A percentile compares a stretch with the other conserved stretches of the same genome.
Evolutionary conservation across 2,888 invertebrate genomes (phyloP).

Genomic region (Chrysolina haemoptera): DNA sequence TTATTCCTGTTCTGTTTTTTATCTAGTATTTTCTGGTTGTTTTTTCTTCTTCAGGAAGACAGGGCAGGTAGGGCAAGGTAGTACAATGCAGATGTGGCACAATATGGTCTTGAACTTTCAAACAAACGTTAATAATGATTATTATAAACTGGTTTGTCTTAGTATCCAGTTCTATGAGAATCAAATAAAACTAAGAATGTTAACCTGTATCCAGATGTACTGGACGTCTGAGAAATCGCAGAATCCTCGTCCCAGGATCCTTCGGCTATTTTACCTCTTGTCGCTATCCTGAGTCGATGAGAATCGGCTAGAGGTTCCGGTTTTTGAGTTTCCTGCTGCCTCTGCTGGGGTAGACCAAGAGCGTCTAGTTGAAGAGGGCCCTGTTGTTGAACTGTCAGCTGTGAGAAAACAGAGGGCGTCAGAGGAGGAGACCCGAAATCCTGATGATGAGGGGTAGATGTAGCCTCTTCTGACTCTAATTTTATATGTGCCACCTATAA

Average conservation of each 20-base stretch:
- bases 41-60: too few species aligned
- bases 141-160: too few species aligned
- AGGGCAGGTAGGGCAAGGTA: too few species aligned
- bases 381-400: constrained; percentile 18
- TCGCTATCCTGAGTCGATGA: constrained; percentile 65
- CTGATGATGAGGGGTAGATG: constrained; percentile 46
- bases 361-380: constrained; percentile 51
- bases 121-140: too few species aligned
- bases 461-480: constrained; percentile 66
- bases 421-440: constrained; percentile 59
- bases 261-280: constrained; percentile 72
- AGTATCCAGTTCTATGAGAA: not conserved
- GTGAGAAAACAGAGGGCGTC: constrained; percentile 36
- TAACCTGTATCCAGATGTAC: constrained; percentile 84
- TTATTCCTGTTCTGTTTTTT: too few species aligned
- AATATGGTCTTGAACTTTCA: too few species aligned
- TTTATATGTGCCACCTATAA: constrained; percentile 71
- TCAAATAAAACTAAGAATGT: constrained; percentile 20
- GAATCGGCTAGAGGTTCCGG: constrained; percentile 56
- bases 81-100: too few species aligned
- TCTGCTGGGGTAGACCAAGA: constrained; percentile 8
- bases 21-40: too few species aligned
- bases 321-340: constrained; percentile 34
- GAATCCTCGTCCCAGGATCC: constrained; percentile 87
- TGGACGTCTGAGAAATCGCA: constrained; percentile 84